Evolutionary conservation across 2,113 vertebrate genomes (phyloP).

Genomic region (Gymnogyps californianus): DNA sequence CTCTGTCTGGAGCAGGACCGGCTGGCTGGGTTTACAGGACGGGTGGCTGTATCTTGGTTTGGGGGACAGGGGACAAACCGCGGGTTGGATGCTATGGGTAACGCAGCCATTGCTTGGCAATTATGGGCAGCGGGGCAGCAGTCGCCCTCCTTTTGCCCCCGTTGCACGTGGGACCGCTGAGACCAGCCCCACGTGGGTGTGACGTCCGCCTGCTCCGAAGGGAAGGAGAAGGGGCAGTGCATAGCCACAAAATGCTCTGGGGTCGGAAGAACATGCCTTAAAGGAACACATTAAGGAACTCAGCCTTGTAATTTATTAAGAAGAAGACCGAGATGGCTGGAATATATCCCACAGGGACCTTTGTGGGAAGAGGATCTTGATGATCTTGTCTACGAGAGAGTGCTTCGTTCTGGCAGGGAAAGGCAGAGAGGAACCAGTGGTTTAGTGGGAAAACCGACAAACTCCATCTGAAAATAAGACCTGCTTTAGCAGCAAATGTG

Average conservation of each 20-base stretch:
- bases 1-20: neutral
- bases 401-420: neutral
- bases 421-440: neutral
- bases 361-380: neutral
- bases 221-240: neutral
- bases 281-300: neutral
- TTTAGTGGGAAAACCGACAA: neutral
- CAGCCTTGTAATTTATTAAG: neutral
- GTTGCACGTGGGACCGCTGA: neutral
- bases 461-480: neutral
- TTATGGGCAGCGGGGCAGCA: neutral
- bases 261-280: rapidly evolving
- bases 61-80: no score
- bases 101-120: neutral
- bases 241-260: neutral
- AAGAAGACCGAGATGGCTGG: neutral
- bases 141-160: neutral
- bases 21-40: neutral
- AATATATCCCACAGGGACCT: neutral
- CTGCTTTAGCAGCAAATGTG: neutral
- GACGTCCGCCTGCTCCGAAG: neutral
- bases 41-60: neutral
- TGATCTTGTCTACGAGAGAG: neutral
- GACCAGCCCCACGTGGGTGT: rapidly evolving
- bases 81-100: neutral